Base-by-base conservation (phyloP, 92 coral and sea anemone genomes). In the Plumapathes pennacea region DNA sequence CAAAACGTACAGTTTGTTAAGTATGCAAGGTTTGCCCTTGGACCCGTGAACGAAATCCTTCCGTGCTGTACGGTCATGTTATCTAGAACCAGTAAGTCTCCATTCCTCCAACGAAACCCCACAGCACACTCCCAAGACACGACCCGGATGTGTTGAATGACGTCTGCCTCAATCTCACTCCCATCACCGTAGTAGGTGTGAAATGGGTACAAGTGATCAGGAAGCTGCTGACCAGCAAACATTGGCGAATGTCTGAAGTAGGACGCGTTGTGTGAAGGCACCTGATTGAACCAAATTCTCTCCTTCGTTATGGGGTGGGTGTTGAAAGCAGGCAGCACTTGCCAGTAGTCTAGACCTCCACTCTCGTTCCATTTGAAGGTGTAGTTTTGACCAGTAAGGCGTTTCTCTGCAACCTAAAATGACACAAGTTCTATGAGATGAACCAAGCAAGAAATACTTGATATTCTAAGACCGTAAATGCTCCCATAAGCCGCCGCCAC, bases 121-220 rank as follows among this genome's bases (percentile, higher is more conserved):
- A 78, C 85, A 15, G 68, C 85, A 54, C 66, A 62, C 45, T 51
- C 9, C 80, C 85, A 78, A 7, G 33, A 26, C 7, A 57, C 55
- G 21, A 62, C 64, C 11, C 46, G 56, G 12, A 78, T 37, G 50
- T 78, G 80, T 29, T 78, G 79, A n/a, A 70, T 5, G 9, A 61
- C 61, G 4, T 25, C 50, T 1, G 73, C 41, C 47, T 61, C 74
- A 12, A 78, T 78, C 17, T 64, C 60, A 41, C 72, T 63, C 14
- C 72, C 74, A 26, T 62, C 72, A 9, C 84, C 84, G 37, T 57
- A 81, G 51, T 38, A 74, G 11, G 67, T 47, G 69, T 74, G 71
- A 17, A 14, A 18, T 0, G 83, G 82, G 25, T 52, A 68, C 48
- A 62, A 32, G 33, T 67, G 37, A 21, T 75, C 64, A 10, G 83